Base-by-base conservation (phyloP, 2,888 invertebrate genomes). In the Lasioglossum zephyrum region DNA sequence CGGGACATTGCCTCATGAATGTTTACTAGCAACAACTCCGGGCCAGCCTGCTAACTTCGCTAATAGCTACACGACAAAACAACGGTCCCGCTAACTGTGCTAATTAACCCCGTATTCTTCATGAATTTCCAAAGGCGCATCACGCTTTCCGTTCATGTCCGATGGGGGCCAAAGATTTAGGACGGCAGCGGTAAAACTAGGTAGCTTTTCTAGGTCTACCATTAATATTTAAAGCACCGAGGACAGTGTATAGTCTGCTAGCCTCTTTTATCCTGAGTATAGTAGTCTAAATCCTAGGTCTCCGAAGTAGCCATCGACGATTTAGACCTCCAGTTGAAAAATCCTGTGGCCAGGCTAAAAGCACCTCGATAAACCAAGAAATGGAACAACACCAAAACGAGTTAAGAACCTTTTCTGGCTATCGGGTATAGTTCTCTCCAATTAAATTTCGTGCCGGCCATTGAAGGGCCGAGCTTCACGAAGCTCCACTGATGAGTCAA, bases 11-110 rank as follows among this genome's bases (percentile, higher is more conserved):
- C 69, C 69, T 69, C 69, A 69, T 69, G 69, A 41, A 69, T 69
- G 69, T 69, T 69, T 69, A 39, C 69, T 9, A 1, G 39, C 36
- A 41, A 41, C 36, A 69, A 69, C 22, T 69, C 22, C 39, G 53
- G 36, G 36, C 66, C 22, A 5, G 36, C n/a, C 39, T 39, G 69
- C n/a, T 69, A 69, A 69, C 69, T 69, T 11, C 13, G 69, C 39
- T 69, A 69, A 69, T 69, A 69, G 69, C 69, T n/a, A 2, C 41
- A 22, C 69, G 69, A 69, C n/a, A 41, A 69, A 69, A 69, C 69
- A 69, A 22, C 39, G 69, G 18, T 18, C 11, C 69, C 11, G 2
- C 39, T 39, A n/a, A 41, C 36, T 39, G 69, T 41, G 41, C 36
- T 41, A 69, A 69, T 69, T 69, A 69, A 39, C 39, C 39, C 41